Percentiles rank a stretch among this genome's conserved stretches.
phyloP scores from a whole-genome alignment of 2,797 vertebrate species.

The Eleutherodactylus coqui region DNA sequence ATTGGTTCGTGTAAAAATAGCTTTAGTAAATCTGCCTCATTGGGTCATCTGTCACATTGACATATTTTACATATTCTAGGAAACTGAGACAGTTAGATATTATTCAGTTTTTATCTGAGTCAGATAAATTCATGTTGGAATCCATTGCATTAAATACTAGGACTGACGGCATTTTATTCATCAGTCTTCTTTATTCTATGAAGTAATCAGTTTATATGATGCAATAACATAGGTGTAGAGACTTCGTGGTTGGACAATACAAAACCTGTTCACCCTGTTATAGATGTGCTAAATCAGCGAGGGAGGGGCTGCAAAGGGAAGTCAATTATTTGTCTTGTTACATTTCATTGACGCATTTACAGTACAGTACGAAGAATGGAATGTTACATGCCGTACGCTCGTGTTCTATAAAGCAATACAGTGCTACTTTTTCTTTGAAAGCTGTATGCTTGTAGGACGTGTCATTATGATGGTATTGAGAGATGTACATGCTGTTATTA shows the following conservation, averaged over 20 bases:
- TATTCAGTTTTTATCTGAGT: neutral
- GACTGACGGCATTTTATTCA: neutral
- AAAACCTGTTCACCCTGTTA: conserved; percentile 24
- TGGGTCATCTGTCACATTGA: no score
- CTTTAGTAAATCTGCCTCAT: no score
- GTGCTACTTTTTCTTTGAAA: neutral
- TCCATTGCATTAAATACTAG: neutral
- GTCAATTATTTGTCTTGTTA: neutral
- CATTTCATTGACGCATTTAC: neutral
- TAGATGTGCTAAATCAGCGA: neutral
- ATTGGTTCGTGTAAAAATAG: no score
- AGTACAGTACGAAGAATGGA: neutral
- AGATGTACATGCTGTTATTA: neutral
- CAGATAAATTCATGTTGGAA: neutral
- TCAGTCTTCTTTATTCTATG: neutral
- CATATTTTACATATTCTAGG: neutral
- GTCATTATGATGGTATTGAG: neutral
- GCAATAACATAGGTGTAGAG: neutral
- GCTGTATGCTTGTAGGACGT: neutral
- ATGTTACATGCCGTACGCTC: neutral
- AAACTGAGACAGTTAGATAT: neutral
- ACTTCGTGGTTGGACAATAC: neutral
- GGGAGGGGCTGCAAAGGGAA: neutral
- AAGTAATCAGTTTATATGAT: neutral
- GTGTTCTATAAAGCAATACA: neutral